A percentile compares a stretch with the other conserved stretches of the same genome.
These are phyloP conservation scores for Pungitius pungitius DNA, from an alignment of 2,113 vertebrate species.

Conservation along the genomic window DNA sequence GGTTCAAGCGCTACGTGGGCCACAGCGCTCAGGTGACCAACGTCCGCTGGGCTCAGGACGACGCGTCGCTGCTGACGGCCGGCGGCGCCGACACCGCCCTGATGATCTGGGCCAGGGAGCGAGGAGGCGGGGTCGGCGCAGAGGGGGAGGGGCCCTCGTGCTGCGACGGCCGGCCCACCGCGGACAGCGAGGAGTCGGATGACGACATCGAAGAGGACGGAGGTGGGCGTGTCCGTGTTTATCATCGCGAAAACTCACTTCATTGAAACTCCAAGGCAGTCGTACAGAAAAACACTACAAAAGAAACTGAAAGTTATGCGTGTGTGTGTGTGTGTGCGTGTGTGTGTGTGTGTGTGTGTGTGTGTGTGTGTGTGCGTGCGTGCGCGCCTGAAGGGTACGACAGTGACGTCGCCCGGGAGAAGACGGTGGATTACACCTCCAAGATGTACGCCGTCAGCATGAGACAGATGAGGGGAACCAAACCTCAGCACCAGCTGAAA, in stretches of 20 bases:
- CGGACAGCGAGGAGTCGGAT: slow-evolving; percentile 95
- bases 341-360: slow-evolving; percentile 1
- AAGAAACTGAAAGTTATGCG: not conserved
- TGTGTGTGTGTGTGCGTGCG: not conserved
- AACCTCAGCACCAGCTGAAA: slow-evolving; percentile 92
- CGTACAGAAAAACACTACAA: too few species aligned
- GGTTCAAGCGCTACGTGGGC: slow-evolving; percentile 94
- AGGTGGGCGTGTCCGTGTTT: slow-evolving; percentile 73
- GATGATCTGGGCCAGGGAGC: slow-evolving; percentile 95
- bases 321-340: not conserved
- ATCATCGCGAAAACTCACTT: too few species aligned
- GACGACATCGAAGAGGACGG: slow-evolving; percentile 95
- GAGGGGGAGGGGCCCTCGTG: slow-evolving; percentile 83
- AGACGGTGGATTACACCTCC: slow-evolving; percentile 89
- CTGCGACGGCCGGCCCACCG: slow-evolving; percentile 59
- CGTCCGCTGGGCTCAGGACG: slow-evolving; percentile 92
- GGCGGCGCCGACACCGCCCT: slow-evolving; percentile 93
- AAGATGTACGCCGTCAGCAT: slow-evolving; percentile 93
- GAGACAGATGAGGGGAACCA: slow-evolving; percentile 92
- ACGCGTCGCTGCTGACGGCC: slow-evolving; percentile 89
- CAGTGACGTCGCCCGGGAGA: slow-evolving; percentile 94
- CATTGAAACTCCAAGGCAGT: too few species aligned
- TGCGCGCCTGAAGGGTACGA: slow-evolving; percentile 87
- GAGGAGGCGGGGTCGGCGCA: slow-evolving; percentile 74
- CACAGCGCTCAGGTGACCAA: slow-evolving; percentile 95